Evolutionary conservation across 64 coral and sea anemone species (phyloP), one percentile per base, ranked within the genome.

Genomic region (Montipora efflorescens): DNA sequence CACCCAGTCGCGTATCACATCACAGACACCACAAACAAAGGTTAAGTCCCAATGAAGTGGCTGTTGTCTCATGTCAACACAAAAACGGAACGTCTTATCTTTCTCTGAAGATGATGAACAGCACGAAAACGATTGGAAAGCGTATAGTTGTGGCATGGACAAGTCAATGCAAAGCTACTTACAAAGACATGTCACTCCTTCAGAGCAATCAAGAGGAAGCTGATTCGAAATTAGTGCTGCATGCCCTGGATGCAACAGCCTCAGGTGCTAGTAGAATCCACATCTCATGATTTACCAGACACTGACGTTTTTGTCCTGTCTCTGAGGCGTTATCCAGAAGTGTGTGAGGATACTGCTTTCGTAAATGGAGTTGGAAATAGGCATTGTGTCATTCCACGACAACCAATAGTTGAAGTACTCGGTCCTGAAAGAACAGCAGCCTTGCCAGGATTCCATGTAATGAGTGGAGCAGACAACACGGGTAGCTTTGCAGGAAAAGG

Each of bases 171-270:
- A 23, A 89, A 57, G 74, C 87, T 3, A 61, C 71, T 52, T 50
- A 77, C n/a, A 49, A 19, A 59, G 50, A 89, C 51, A 75, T 59
- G 0, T 11, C 20, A 2, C 51, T 66, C 18, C 23, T 79, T 3
- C 10, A 79, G 51, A 90, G 88, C 75, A 90, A 15, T 20, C 88
- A 89, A 51, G 87, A 89, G 20, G 87, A 89, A 77, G 73, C 87
- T 55, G 52, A 55, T 55, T 2, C 52, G 52, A 55, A 55, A 55
- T 55, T 55, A 55, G 2, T 55, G 52, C 52, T 55, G 36, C 36
- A 36, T 36, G 36, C 36, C 36, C 36, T 36, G 36, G 52, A 55
- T 55, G 10, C 52, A 10, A 55, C 52, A 7, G 52, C 10, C 52
- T 55, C 76, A 36, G 36, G 36, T 36, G 36, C 36, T 36, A 36